Base-by-base conservation (phyloP, 2,797 vertebrate species). In the Pampus argenteus region DNA sequence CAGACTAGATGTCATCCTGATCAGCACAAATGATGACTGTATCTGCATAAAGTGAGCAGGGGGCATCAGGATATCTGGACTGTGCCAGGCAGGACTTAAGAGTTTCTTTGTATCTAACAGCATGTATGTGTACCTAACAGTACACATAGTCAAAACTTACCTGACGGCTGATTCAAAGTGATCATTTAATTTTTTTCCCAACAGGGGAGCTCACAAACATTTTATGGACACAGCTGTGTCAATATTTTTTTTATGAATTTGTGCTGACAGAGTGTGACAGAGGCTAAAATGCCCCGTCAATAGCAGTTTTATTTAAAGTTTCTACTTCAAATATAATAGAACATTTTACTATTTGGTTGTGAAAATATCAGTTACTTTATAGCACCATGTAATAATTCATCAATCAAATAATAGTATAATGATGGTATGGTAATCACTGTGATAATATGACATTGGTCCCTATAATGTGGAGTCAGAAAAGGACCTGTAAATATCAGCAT, bases 1-100 rank as follows among this genome's bases (percentile, higher is more conserved):
- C 86, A 89, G 89, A 86, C 83, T 60, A 65, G 61, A 80, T 86
- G 82, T 86, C 87, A 86, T 79, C 68, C 79, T 48, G 86, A 88
- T 86, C 82, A 86, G 85, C 88, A 85, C 69, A 84, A 90, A 82
- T 61, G 63, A 85, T 63, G 66, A 82, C 70, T 74, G 72, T 59
- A 79, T 78, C 67, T 26, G 54, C 66, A 79, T 78, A 48, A 63
- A 85, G 54, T 42, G 63, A 59, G 59, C 47, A 42, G 23, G 18
- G 31, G 55, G 63, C 52, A 28, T 10, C 48, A 47, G 38, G 45
- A 76, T 58, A 50, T 36, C 56, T 64, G 67, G 76, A 63, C 34
- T 8, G 8, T 36, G 77, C 61, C 78, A 74, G 48, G 31, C 38
- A 55, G 66, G 50, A 69, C 44, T 71, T 62, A 9, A 9, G 9